These are phyloP conservation scores for Siniperca knerii DNA, from an alignment of 2,113 vertebrate genomes.

Conservation along the genomic window DNA sequence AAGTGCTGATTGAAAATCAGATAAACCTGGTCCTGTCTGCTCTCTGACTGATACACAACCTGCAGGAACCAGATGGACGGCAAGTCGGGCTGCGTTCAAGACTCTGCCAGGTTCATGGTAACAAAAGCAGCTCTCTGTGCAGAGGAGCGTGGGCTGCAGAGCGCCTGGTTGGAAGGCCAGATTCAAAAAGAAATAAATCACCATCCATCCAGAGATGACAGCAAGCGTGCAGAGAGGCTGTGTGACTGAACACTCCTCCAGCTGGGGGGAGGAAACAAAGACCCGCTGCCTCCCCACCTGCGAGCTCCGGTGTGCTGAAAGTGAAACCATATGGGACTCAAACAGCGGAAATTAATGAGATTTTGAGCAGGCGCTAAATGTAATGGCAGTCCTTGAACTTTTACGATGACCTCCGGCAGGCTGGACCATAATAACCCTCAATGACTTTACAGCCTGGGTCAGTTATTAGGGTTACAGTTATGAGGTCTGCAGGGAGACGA, in stretches of 20 bases:
- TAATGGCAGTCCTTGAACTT: constrained; percentile 48
- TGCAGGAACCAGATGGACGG: constrained; percentile 4
- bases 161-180: neutral
- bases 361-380: constrained; percentile 56
- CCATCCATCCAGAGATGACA: constrained; percentile 9
- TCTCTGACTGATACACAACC: constrained; percentile 10
- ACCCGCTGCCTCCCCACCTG: constrained; percentile 1
- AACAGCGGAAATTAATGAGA: constrained; percentile 49
- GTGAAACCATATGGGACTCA: constrained; percentile 51
- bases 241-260: neutral
- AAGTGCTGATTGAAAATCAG: constrained; percentile 5
- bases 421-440: constrained; percentile 47
- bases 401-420: constrained; percentile 51
- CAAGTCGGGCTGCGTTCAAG: neutral
- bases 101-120: too few species aligned
- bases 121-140: too few species aligned
- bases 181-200: constrained; percentile 26
- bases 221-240: neutral
- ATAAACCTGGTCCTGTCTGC: neutral
- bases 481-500: neutral
- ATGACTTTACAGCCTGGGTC: constrained; percentile 60
- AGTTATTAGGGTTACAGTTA: constrained; percentile 28
- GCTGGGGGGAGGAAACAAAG: neutral
- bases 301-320: neutral
- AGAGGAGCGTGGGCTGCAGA: neutral